Conservation (phyloP, 2,113 vertebrate genomes). For the Alectura lathami region DNA sequence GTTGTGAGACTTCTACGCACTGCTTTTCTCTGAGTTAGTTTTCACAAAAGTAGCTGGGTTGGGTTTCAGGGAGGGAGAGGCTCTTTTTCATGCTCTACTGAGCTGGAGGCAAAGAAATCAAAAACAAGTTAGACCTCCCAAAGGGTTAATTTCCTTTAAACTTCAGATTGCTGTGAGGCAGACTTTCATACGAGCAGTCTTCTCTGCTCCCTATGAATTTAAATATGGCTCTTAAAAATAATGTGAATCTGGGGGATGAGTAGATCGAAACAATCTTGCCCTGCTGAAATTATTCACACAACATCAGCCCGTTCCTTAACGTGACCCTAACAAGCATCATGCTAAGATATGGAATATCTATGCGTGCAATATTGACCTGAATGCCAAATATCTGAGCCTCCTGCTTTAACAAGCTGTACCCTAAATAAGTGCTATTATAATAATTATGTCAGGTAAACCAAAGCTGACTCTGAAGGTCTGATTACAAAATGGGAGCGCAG, state of each 20-base stretch:
- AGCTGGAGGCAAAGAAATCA: background rate
- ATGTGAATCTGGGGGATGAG: background rate
- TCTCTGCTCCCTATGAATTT: background rate
- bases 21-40: background rate
- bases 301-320: background rate
- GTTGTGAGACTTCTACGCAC: background rate
- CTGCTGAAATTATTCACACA: constrained; percentile 35
- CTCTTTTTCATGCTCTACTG: background rate
- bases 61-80: background rate
- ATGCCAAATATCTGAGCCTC: constrained; percentile 7
- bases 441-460: constrained; percentile 23
- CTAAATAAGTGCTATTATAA: background rate
- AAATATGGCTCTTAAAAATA: constrained; percentile 1
- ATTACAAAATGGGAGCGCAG: background rate
- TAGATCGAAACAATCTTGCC: background rate
- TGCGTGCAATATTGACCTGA: background rate
- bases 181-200: background rate
- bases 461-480: constrained; percentile 10
- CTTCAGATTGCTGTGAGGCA: background rate
- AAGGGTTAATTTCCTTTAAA: background rate
- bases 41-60: background rate
- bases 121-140: background rate
- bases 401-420: background rate
- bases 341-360: background rate
- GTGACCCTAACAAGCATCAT: background rate